Evolutionary conservation across 2,113 vertebrate genomes (phyloP).

Genomic region (Cavia aperea): DNA sequence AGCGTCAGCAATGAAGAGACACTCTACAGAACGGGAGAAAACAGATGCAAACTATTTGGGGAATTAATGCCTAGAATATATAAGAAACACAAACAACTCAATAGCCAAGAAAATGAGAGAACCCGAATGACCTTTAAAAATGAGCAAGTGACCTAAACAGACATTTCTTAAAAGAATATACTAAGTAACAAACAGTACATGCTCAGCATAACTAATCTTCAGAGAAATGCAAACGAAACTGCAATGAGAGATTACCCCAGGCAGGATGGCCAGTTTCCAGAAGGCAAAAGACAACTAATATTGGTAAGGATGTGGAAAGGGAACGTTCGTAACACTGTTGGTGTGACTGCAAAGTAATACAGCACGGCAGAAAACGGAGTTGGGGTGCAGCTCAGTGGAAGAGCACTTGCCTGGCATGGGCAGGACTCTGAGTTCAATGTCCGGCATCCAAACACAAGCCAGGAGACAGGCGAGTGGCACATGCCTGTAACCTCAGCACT

Average conservation of each 20-base stretch:
- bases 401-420: background rate
- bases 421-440: background rate
- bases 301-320: background rate
- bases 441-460: background rate
- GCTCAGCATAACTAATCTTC: background rate
- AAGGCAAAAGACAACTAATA: background rate
- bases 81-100: background rate
- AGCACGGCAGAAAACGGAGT: background rate
- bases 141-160: background rate
- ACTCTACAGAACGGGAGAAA: background rate
- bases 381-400: background rate
- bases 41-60: background rate
- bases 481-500: too few species aligned
- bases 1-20: background rate
- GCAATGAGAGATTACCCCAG: too few species aligned
- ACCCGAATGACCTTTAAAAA: background rate
- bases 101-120: background rate
- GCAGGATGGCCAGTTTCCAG: background rate
- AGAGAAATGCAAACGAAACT: background rate
- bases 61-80: background rate
- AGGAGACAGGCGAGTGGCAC: background rate
- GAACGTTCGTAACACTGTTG: background rate
- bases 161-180: background rate
- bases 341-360: background rate
- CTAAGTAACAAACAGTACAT: background rate